Conservation (phyloP, 2,113 vertebrate species). For the Nycticebus coucang region DNA sequence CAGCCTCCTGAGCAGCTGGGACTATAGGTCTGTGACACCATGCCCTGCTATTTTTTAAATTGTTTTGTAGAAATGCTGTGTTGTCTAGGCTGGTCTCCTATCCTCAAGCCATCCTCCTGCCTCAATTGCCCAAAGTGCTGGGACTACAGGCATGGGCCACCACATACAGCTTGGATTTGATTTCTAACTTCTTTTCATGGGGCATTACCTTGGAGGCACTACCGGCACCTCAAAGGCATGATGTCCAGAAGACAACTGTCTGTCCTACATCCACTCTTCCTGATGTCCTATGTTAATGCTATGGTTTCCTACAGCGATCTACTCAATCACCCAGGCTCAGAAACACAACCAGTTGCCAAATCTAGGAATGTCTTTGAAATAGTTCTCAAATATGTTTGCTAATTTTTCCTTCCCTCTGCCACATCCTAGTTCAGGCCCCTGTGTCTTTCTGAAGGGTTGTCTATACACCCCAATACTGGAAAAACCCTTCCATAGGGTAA, state of each 20-base stretch:
- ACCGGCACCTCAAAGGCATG: neutral
- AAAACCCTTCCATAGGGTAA: neutral
- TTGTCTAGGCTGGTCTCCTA: neutral
- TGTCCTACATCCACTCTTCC: neutral
- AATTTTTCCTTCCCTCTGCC: neutral
- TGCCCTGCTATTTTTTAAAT: neutral
- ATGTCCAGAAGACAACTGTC: neutral
- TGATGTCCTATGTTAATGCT: neutral
- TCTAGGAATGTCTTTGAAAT: neutral
- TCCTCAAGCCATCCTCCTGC: neutral
- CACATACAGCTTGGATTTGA: too few species aligned
- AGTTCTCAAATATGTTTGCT: neutral
- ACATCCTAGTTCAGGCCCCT: neutral
- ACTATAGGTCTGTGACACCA: neutral
- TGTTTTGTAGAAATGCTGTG: neutral
- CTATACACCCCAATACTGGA: too few species aligned
- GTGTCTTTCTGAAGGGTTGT: neutral
- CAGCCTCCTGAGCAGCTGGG: neutral
- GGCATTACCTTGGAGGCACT: neutral
- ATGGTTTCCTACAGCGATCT: neutral
- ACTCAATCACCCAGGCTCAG: neutral
- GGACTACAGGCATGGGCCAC: neutral
- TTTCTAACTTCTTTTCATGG: neutral
- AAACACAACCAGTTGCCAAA: neutral
- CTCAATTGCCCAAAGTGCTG: neutral